A percentile compares a stretch with the other conserved stretches of the same genome.
phyloP scores from a whole-genome alignment of 2,113 vertebrate genomes.

The Lagenorhynchus albirostris region DNA sequence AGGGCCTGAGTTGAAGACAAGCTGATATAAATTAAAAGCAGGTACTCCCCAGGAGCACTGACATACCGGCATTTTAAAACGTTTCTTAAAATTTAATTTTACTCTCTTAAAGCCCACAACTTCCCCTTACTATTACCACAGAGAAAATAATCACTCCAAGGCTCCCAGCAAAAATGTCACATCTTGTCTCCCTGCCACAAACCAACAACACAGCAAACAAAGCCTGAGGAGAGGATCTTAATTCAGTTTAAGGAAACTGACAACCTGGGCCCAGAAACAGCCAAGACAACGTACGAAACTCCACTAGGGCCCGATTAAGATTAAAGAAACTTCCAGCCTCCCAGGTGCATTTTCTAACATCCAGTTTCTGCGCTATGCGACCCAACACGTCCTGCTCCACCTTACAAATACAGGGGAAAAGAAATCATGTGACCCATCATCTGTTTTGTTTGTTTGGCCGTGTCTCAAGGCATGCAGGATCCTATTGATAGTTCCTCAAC shows the following conservation, averaged over 20 bases:
- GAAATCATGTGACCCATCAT: background rate
- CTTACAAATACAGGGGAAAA: background rate
- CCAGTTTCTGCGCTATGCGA: background rate
- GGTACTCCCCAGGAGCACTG: background rate
- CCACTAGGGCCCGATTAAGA: background rate
- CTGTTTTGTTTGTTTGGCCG: too few relatives aligned
- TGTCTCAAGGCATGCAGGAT: too few relatives aligned
- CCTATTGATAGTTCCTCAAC: too few relatives aligned
- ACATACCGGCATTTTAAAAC: background rate
- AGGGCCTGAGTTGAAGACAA: background rate
- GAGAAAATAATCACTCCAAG: background rate
- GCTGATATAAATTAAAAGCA: background rate
- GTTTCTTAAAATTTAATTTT: background rate
- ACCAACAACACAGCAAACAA: background rate
- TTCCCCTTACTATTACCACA: background rate
- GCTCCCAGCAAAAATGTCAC: background rate
- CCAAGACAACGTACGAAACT: fast-evolving
- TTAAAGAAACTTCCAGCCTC: background rate
- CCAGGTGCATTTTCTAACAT: background rate
- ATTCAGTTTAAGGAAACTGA: background rate
- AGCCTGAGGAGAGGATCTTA: background rate
- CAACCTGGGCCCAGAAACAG: background rate
- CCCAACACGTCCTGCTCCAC: too few relatives aligned
- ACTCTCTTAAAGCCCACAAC: background rate
- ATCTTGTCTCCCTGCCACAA: background rate